Conservation (phyloP, 2,113 vertebrate species). For the Dipodomys spectabilis region DNA sequence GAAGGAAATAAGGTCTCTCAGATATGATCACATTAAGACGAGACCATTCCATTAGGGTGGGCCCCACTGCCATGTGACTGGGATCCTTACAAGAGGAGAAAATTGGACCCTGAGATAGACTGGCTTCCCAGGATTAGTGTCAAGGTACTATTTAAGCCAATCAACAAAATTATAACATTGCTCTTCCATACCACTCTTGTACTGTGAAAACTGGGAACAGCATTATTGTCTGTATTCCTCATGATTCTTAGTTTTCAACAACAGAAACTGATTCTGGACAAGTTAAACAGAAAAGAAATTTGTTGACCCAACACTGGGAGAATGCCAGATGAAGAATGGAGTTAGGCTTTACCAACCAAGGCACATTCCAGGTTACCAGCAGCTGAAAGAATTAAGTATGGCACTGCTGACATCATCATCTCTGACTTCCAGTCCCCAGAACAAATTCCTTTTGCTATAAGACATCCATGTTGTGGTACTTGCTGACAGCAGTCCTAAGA, state of each 20-base stretch:
- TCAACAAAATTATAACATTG: neutral
- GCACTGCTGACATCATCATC: neutral
- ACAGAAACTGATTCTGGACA: neutral
- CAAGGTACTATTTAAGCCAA: neutral
- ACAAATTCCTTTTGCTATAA: neutral
- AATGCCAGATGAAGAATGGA: rapidly evolving
- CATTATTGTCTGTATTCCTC: neutral
- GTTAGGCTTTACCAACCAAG: neutral
- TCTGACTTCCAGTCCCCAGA: neutral
- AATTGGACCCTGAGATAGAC: neutral
- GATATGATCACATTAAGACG: neutral
- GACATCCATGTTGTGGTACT: neutral
- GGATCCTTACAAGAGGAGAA: neutral
- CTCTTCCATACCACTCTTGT: neutral
- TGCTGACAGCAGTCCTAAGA: neutral
- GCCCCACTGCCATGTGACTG: neutral
- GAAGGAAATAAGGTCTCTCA: neutral
- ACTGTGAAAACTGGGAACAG: neutral
- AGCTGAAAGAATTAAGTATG: neutral
- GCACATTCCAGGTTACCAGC: neutral
- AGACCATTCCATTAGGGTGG: neutral
- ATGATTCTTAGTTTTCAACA: conserved; percentile 1
- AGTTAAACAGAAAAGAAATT: neutral
- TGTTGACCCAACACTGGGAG: neutral
- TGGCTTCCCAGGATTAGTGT: conserved; percentile 11